Base-by-base conservation (phyloP, 2,113 vertebrate species). In the Pionites leucogaster region DNA sequence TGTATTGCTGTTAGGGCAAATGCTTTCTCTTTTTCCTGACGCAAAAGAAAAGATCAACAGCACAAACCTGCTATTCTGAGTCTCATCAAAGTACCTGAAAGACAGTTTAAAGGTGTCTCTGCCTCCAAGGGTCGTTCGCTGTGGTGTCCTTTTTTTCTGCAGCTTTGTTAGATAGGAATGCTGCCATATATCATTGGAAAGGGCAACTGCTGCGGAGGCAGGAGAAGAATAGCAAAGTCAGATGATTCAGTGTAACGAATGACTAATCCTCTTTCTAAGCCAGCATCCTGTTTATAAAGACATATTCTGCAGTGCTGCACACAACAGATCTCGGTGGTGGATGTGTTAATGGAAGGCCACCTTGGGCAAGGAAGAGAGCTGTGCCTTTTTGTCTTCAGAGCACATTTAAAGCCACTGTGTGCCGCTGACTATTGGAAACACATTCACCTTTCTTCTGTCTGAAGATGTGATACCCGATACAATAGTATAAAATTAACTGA, bases 121-220 rank as follows among this genome's bases (percentile, higher is more conserved):
- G 50, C 35, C 75, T 94, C 78, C 29, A 17, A 50, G 78, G 31
- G 23, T 76, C 6, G 0, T 63, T 95, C n/a, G 1, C 78, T 64
- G 76, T n/a, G 14, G 74, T 92, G 89, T 93, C 77, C 49, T 88
- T 76, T 80, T 59, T 59, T 20, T 53, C 78, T 76, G 55, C 47
- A 31, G 83, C 80, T 65, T 44, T 55, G 64, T 88, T 84, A 88
- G 86, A 37, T 4, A 75, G 84, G 82, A 79, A 74, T 37, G n/a
- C 76, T 92, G 23, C 71, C 64, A 31, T 92, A 12, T 37, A 80
- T 95, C 91, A 82, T 13, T 80, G 79, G 57, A 93, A 96, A 95
- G 96, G 90, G 90, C 84, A 94, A 16, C 82, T 88, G 86, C 78
- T 6, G 39, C 78, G 33, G 63, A 91, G 82, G 91, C 92, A 79